Evolutionary conservation across 2,888 invertebrate genomes (phyloP).

Genomic region (Eupeodes luniger): DNA sequence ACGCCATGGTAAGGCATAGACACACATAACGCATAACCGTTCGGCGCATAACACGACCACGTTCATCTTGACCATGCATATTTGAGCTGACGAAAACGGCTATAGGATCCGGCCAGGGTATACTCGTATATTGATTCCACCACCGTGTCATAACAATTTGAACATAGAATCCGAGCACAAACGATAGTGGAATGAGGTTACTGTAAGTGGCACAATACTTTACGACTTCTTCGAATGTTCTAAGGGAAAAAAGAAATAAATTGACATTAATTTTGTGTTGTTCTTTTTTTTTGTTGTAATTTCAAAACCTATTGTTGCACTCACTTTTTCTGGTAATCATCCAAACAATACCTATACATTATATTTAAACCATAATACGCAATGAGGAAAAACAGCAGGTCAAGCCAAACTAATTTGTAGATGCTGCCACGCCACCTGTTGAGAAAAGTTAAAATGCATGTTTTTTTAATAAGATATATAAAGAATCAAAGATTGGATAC

Average conservation of each 20-base stretch:
- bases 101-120: constrained; percentile 94
- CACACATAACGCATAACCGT: constrained; percentile 94
- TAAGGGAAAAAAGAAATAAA: constrained; percentile 82
- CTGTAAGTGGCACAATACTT: constrained; percentile 94
- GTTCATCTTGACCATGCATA: constrained; percentile 93
- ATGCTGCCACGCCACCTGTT: constrained; percentile 97
- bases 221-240: constrained; percentile 92
- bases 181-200: constrained; percentile 95
- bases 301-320: constrained; percentile 54
- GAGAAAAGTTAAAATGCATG: constrained; percentile 77
- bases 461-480: too few relatives aligned
- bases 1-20: constrained; percentile 93
- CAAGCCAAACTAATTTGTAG: constrained; percentile 97
- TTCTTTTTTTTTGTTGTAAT: neutral
- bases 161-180: constrained; percentile 97
- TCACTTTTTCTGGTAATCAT: constrained; percentile 89
- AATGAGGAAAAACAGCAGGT: constrained; percentile 91
- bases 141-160: constrained; percentile 96
- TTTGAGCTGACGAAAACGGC: constrained; percentile 94
- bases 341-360: constrained; percentile 89
- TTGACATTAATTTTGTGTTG: neutral
- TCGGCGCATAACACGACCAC: constrained; percentile 92
- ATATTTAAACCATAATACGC: constrained; percentile 92
- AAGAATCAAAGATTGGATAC: too few relatives aligned
- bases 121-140: constrained; percentile 94